Evolutionary conservation across 2,113 vertebrate genomes (phyloP), one percentile per base, ranked within the genome.

Genomic region (Puntigrus tetrazona): DNA sequence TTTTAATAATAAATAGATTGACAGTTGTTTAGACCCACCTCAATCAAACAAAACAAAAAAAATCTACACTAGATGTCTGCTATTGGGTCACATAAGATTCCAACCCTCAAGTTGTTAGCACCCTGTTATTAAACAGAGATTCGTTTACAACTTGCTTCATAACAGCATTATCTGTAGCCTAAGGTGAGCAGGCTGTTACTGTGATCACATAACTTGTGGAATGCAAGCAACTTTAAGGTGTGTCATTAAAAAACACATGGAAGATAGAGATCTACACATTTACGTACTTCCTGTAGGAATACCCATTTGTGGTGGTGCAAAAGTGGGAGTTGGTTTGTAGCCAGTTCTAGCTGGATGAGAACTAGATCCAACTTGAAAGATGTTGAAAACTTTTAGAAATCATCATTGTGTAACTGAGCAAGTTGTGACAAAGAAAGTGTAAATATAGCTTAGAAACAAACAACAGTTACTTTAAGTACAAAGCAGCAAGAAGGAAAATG

Each of bases 271-370:
- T 6, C 76, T 18, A 77, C 38, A 59, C 34, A 78, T 38, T 0
- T 27, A 27, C 5, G 9, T 29, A 29, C 52, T 27, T 61, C 76
- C 36, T 61, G 29, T 52, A 52, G 22, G 76, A 27, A 27, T 61
- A 9, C 7, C 3, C 5, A 78, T 78, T 41, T 41, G 34, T 27
- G 36, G 14, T 43, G 50, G 5, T 55, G 7, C 52, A 55, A 75
- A 3, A 29, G n/a, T 45, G n/a, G 9, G 41, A 25, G 25, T 0
- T 22, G 3, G 36, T 36, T 59, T 43, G 7, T 20, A 63, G 36
- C 77, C 55, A 43, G 77, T 78, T 78, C 36, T 63, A 61, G 55
- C 55, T 18, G 59, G 77, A 20, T 4, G 52, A 38, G 36, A 57
- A 55, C 20, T 41, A 38, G 31, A 41, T 59, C 22, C 5, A 18